Evolutionary conservation across 2,113 vertebrate genomes (phyloP).

Genomic region (Atherinomorus stipes): DNA sequence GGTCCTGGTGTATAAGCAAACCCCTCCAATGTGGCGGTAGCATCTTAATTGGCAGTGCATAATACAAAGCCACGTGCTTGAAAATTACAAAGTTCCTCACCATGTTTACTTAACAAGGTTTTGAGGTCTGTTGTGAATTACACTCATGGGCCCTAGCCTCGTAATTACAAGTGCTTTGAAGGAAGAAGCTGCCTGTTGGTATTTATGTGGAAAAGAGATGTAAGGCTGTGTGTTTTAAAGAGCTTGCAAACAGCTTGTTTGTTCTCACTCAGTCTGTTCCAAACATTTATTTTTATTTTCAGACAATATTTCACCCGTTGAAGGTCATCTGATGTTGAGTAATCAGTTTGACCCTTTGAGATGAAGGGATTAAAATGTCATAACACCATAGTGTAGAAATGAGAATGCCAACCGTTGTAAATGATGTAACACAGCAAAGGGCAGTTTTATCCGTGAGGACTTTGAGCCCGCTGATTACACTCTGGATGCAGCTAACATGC

Average conservation of each 20-base stretch:
- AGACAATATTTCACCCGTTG: not conserved
- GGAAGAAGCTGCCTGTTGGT: conserved; percentile 44
- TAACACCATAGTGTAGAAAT: not conserved
- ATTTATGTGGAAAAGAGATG: conserved; percentile 55
- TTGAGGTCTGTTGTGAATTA: conserved; percentile 59
- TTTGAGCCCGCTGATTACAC: conserved; percentile 29
- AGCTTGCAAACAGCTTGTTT: conserved; percentile 28
- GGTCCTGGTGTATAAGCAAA: not conserved
- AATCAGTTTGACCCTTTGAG: conserved; percentile 13
- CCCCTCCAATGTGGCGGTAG: conserved; percentile 8
- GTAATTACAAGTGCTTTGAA: conserved; percentile 50
- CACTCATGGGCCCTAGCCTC: conserved; percentile 27
- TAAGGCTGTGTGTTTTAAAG: conserved; percentile 24
- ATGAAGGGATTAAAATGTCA: conserved; percentile 1
- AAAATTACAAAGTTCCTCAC: conserved; percentile 41
- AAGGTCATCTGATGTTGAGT: conserved; percentile 5
- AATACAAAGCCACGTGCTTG: conserved; percentile 39
- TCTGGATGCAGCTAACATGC: not conserved
- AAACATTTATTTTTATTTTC: not conserved
- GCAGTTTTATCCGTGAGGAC: conserved; percentile 18
- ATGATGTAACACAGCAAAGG: conserved; percentile 30
- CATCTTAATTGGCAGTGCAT: conserved; percentile 11
- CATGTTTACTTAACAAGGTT: conserved; percentile 53
- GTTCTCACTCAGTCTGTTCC: not conserved
- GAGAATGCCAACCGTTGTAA: conserved; percentile 2